Evolutionary conservation across 1,140 invertebrate species (phyloP), one percentile per base, ranked within the genome.

Genomic region (Manduca sexta): DNA sequence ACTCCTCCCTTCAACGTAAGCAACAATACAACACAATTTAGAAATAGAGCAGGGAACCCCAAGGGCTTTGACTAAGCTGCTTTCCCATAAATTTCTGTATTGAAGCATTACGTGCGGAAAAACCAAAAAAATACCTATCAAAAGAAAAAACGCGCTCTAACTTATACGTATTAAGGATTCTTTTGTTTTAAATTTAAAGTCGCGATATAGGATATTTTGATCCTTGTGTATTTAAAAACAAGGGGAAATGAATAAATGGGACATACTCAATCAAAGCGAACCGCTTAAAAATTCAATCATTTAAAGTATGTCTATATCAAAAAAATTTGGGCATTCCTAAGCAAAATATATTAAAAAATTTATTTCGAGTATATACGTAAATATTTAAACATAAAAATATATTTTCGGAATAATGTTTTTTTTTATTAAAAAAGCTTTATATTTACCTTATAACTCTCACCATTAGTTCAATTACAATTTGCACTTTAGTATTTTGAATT

Each of bases 81-180:
- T 60, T 54, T 50, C 56, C 57, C 51, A 73, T 76, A 76, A 71
- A 73, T 76, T 61, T 3, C 51, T 53, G 52, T 61, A 71, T 73
- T 59, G 69, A 73, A 54, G 57, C 60, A 58, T 69, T 64, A 66
- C 60, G 45, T 56, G 40, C 30, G 47, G 48, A 60, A 66, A 70
- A 65, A 45, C 44, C 48, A 10, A 45, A 60, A 57, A 63, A 56
- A 60, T n/a, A 53, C 12, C 18, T 6, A 7, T 2, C 16, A 50
- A 18, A 26, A n/a, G n/a, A 35, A 29, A 60, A 52, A 50, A 47
- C 45, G 34, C 11, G 31, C 34, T 15, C 31, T 48, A 49, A 38
- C 5, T 4, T n/a, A 29, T 14, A 17, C 33, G 0, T 6, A 3
- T 43, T 59, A 61, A 53, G 45, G 48, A 49, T 35, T 31, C 35